Base-by-base conservation (phyloP, 2,888 invertebrate genomes). In the Monoplex corrugatus region DNA sequence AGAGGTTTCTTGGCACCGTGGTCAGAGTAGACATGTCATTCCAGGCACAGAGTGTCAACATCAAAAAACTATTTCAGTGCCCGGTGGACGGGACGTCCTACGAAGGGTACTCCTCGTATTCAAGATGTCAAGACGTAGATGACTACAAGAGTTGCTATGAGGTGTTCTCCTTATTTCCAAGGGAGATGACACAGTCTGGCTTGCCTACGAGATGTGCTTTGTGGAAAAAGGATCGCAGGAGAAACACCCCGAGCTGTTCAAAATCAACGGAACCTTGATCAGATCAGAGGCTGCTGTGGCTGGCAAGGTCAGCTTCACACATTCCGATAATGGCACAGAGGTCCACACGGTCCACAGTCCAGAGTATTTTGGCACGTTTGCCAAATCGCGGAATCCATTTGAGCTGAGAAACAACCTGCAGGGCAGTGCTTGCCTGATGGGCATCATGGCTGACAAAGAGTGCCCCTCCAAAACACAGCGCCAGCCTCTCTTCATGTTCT, bases 111-210 rank as follows among this genome's bases (percentile, higher is more conserved):
- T 57, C n/a, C n/a, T n/a, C n/a, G n/a, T n/a, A n/a, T n/a, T n/a
- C n/a, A n/a, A n/a, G n/a, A n/a, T n/a, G n/a, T n/a, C n/a, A n/a
- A n/a, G n/a, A n/a, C n/a, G n/a, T n/a, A n/a, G n/a, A n/a, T n/a
- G n/a, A n/a, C n/a, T n/a, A n/a, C n/a, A n/a, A n/a, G n/a, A n/a
- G n/a, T n/a, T n/a, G n/a, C n/a, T n/a, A 28, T 57, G 84, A 44
- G 13, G 84, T 84, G 16, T 84, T 45, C 57, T 84, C 84, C 84
- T 57, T 84, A 57, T 84, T 84, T 19, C 84, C 84, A 32, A 35
- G 84, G 16, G 3, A 8, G 84, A 84, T 3, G 57, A 50, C 84
- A 35, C n/a, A 5, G 84, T 84, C 38, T 84, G 84, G 84, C 23
- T 84, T 3, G 35, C 57, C n/a, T 84, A 84, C 32, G 84, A 84